Conservation (phyloP, 1,140 invertebrate species). For the Drosophila trapezifrons region DNA sequence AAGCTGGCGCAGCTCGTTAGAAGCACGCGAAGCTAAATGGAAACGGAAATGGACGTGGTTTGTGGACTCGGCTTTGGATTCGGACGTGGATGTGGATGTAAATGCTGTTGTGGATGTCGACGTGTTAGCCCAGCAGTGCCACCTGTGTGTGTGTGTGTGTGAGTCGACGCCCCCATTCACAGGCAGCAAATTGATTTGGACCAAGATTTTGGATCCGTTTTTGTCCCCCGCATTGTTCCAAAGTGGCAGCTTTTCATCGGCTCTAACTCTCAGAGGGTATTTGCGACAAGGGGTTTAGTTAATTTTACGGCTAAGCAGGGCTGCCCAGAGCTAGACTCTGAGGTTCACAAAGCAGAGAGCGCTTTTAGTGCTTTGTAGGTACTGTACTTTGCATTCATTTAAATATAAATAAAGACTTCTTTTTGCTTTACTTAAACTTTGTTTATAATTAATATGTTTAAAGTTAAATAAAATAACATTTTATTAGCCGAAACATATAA, state of each 20-base stretch:
- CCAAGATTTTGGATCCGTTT: slow-evolving; percentile 44
- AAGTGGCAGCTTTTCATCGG: slow-evolving; percentile 28
- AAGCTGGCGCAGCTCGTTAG: slow-evolving; percentile 39
- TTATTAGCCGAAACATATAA: too few relatives aligned
- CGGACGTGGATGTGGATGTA: slow-evolving; percentile 6
- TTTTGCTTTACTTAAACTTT: too few relatives aligned
- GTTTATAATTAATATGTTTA: too few relatives aligned
- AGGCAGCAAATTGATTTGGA: slow-evolving; percentile 70
- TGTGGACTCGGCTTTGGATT: slow-evolving; percentile 23
- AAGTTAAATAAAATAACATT: too few relatives aligned
- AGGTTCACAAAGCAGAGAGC: too few relatives aligned
- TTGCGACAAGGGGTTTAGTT: too few relatives aligned
- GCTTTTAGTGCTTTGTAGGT: too few relatives aligned
- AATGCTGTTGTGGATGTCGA: not conserved
- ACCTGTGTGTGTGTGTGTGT: slow-evolving; percentile 53
- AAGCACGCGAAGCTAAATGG: slow-evolving; percentile 51
- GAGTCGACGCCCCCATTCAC: slow-evolving; percentile 56
- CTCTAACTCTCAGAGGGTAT: not conserved
- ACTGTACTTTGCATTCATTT: too few relatives aligned
- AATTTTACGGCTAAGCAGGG: too few relatives aligned
- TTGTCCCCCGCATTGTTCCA: slow-evolving; percentile 25
- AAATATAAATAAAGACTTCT: too few relatives aligned
- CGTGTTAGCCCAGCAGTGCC: slow-evolving; percentile 39
- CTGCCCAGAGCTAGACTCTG: too few relatives aligned
- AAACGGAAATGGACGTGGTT: slow-evolving; percentile 50